Evolutionary conservation across 2,797 vertebrate species (phyloP).

Genomic region (Eremophila alpestris): DNA sequence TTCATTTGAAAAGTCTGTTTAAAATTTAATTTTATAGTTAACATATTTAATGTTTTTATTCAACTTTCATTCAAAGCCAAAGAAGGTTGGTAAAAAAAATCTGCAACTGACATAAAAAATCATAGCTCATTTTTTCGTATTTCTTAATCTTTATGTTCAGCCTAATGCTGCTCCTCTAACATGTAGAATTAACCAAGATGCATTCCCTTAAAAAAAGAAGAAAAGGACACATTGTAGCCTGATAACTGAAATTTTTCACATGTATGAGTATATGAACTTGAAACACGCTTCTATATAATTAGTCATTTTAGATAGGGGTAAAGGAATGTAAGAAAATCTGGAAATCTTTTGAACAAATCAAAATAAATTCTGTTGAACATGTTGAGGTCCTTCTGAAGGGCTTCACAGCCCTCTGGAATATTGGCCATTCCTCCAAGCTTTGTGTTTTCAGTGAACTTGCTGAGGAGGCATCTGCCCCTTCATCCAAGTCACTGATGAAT

Average conservation of each 20-base stretch:
- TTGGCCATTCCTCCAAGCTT: background rate
- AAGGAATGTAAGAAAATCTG: background rate
- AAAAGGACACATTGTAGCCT: background rate
- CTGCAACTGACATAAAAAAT: background rate
- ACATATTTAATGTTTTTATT: background rate
- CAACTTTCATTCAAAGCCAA: background rate
- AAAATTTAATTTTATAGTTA: background rate
- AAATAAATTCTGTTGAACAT: background rate
- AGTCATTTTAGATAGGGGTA: background rate
- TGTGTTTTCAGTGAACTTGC: background rate
- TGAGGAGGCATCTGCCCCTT: background rate
- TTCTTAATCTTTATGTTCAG: background rate
- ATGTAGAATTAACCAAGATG: background rate
- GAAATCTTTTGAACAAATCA: background rate
- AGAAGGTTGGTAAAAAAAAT: background rate
- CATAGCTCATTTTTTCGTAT: background rate
- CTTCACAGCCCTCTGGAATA: background rate
- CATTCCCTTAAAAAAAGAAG: background rate
- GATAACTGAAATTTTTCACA: background rate
- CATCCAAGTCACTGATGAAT: too few relatives aligned
- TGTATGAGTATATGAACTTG: background rate
- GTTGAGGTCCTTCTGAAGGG: background rate
- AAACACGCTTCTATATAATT: background rate
- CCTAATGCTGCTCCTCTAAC: background rate
- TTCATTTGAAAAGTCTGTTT: background rate